These are phyloP conservation scores for Drosophila nasuta DNA, from an alignment of 1,140 invertebrate species.

Conservation along the genomic window DNA sequence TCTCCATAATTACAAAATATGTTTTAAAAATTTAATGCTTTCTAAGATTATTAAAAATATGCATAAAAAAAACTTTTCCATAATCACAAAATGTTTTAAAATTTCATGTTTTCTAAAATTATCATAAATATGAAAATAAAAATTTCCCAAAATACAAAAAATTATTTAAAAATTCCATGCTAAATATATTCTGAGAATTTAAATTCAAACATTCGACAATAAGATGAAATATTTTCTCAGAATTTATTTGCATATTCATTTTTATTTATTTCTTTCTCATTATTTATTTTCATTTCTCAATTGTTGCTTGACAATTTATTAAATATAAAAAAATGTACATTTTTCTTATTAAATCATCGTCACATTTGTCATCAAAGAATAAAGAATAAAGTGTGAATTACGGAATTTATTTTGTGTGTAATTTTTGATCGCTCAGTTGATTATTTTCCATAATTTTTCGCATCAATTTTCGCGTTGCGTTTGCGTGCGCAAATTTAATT, in stretches of 20 bases:
- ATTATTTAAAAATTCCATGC: background rate
- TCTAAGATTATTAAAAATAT: no score
- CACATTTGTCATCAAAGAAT: background rate
- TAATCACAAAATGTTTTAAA: no score
- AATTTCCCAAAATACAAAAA: no score
- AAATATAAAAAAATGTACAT: background rate
- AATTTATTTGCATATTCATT: background rate
- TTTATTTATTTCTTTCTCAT: background rate
- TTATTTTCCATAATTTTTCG: slow-evolving; percentile 70
- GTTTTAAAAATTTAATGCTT: no score
- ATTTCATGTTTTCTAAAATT: no score
- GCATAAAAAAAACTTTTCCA: no score
- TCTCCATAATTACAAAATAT: no score
- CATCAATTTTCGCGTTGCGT: slow-evolving; percentile 58
- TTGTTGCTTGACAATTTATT: background rate
- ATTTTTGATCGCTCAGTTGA: slow-evolving; percentile 33
- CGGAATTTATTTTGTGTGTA: background rate
- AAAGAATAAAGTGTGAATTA: background rate
- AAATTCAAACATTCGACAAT: no score
- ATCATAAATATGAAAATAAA: no score
- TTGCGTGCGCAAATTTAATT: slow-evolving; percentile 68
- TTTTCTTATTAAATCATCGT: background rate
- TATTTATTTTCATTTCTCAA: background rate
- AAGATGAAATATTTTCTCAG: no score
- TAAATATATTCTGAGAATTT: no score